A percentile compares a stretch with the other conserved stretches of the same genome.
Evolutionary conservation across 2,113 vertebrate species (phyloP).

Genomic region (Eudorcas thomsonii): DNA sequence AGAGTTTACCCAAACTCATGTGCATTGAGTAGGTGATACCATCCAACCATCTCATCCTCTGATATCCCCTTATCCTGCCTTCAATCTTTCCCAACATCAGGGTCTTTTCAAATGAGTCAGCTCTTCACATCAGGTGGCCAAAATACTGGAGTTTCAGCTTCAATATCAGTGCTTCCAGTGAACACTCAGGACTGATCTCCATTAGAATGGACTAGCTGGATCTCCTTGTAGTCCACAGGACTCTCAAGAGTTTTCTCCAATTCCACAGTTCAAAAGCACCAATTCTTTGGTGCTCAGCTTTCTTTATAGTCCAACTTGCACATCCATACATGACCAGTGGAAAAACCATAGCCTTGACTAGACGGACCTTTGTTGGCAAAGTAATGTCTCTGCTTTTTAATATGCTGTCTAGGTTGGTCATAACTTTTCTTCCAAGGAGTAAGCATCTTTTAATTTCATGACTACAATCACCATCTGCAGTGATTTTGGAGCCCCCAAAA

Average conservation of each 20-base stretch:
- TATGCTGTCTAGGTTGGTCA: neutral
- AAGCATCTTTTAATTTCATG: neutral
- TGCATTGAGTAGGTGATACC: neutral
- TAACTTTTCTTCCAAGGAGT: neutral
- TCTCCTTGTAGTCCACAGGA: neutral
- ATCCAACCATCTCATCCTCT: neutral
- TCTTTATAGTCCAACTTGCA: neutral
- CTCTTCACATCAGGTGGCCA: neutral
- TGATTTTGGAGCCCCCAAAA: accelerated
- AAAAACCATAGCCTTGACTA: neutral
- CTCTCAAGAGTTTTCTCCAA: neutral
- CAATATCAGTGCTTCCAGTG: neutral
- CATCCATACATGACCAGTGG: neutral
- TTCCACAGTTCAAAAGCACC: neutral
- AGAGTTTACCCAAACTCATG: neutral
- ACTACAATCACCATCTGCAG: neutral
- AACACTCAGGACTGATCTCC: neutral
- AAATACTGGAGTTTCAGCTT: neutral
- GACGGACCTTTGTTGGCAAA: accelerated
- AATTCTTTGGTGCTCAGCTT: neutral
- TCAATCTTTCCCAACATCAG: neutral
- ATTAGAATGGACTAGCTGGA: neutral
- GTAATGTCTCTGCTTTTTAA: neutral
- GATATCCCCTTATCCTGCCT: neutral
- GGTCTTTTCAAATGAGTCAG: neutral